Conservation (phyloP, 1,140 invertebrate species). For the Zaprionus lachaisei region DNA sequence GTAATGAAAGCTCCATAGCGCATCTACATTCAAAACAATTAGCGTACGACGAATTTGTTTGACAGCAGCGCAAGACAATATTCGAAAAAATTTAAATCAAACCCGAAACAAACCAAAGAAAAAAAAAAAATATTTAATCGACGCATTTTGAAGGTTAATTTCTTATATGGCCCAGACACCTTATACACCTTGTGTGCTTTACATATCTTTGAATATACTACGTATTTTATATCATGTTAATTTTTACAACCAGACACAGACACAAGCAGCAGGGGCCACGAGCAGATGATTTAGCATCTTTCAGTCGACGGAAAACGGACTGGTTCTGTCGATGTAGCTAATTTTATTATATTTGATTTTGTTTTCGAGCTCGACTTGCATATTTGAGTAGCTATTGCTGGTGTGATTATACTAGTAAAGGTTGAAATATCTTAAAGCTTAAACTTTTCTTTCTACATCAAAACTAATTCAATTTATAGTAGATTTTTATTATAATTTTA, state of each 20-base stretch:
- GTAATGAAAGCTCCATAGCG: conserved; percentile 39
- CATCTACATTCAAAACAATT: conserved; percentile 35
- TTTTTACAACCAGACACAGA: conserved; percentile 1
- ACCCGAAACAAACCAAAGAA: conserved; percentile 6
- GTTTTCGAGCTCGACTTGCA: neutral
- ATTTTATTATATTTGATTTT: neutral
- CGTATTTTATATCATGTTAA: conserved; percentile 14
- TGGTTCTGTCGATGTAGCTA: neutral
- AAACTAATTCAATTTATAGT: neutral
- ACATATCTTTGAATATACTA: neutral
- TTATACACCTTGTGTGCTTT: neutral
- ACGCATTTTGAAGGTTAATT: conserved; percentile 18
- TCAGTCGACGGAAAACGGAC: neutral
- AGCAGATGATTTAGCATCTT: conserved; percentile 1
- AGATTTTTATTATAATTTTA: neutral
- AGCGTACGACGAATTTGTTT: conserved; percentile 36
- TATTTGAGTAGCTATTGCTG: neutral
- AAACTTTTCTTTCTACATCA: neutral
- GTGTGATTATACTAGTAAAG: neutral
- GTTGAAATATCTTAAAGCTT: no score
- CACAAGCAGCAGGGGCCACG: neutral
- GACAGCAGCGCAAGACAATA: conserved; percentile 2
- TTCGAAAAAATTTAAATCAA: conserved; percentile 20
- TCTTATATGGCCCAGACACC: conserved; percentile 7
- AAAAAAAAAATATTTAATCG: neutral